A percentile compares a stretch with the other conserved stretches of the same genome.
Conservation (phyloP, 2,888 invertebrate genomes). For the Zelleria hepariella region DNA sequence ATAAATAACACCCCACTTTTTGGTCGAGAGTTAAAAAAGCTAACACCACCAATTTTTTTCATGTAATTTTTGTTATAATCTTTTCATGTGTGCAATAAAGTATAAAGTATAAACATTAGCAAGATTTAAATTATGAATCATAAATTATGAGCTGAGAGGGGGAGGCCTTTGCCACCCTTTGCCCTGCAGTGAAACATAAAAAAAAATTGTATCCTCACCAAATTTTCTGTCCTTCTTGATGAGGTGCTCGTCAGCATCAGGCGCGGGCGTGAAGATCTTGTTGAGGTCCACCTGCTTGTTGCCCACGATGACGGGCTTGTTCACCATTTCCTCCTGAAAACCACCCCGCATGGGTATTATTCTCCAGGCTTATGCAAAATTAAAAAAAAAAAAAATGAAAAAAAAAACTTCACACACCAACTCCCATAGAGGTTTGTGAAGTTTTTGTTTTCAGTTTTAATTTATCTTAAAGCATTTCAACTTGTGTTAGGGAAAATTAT, state of each 20-base stretch:
- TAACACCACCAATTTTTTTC: no score
- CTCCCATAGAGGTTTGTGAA: no score
- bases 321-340: conserved; percentile 74
- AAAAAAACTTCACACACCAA: no score
- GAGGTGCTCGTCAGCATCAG: conserved; percentile 82
- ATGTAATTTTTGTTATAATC: no score
- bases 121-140: neutral
- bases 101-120: no score
- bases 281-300: conserved; percentile 83
- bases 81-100: no score
- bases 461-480: no score
- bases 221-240: conserved; percentile 80
- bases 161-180: neutral
- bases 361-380: neutral
- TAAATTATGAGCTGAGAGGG: neutral
- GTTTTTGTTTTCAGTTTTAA: no score
- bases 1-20: no score
- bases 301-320: conserved; percentile 70
- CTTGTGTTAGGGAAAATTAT: no score
- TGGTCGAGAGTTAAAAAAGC: no score
- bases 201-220: conserved; percentile 28
- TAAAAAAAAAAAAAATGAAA: neutral
- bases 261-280: conserved; percentile 91
- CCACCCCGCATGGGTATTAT: neutral
- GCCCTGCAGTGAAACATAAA: neutral